Evolutionary conservation across 1,140 invertebrate species (phyloP).

Genomic region (Megathymus violae): DNA sequence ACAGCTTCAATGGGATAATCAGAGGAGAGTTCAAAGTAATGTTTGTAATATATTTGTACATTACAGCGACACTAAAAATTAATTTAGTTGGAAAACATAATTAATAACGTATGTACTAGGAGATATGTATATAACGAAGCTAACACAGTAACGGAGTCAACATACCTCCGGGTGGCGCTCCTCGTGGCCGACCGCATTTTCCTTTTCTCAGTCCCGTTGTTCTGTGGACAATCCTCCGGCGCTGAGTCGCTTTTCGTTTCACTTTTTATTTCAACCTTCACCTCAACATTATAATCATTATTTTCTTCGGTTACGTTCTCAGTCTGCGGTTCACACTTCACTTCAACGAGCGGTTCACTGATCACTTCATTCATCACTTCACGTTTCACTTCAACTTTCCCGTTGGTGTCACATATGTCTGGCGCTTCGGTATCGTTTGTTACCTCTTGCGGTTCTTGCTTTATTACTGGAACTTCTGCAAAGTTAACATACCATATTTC

Average conservation of each 20-base stretch:
- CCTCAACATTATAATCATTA: constrained; percentile 21
- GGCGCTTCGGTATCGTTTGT: constrained; percentile 32
- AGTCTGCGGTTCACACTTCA: constrained; percentile 8
- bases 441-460: constrained; percentile 22
- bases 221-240: constrained; percentile 23
- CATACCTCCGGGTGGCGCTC: constrained; percentile 51
- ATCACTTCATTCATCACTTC: constrained; percentile 10
- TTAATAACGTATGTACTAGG: too few relatives aligned
- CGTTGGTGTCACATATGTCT: constrained; percentile 38
- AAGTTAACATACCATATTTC: too few relatives aligned
- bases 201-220: constrained; percentile 11
- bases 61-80: too few relatives aligned
- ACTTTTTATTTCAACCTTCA: constrained; percentile 3
- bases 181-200: constrained; percentile 27
- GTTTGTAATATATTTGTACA: too few relatives aligned
- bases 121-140: too few relatives aligned
- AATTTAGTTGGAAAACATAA: too few relatives aligned
- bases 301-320: neutral
- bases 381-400: constrained; percentile 33
- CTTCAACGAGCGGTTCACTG: neutral
- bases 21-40: too few relatives aligned
- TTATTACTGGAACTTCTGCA: too few relatives aligned
- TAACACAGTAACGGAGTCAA: too few relatives aligned
- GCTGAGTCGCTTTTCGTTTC: constrained; percentile 34
- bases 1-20: too few relatives aligned